These are phyloP conservation scores for Aleiodes alternator DNA, from an alignment of 2,888 invertebrate species.

Conservation along the genomic window DNA sequence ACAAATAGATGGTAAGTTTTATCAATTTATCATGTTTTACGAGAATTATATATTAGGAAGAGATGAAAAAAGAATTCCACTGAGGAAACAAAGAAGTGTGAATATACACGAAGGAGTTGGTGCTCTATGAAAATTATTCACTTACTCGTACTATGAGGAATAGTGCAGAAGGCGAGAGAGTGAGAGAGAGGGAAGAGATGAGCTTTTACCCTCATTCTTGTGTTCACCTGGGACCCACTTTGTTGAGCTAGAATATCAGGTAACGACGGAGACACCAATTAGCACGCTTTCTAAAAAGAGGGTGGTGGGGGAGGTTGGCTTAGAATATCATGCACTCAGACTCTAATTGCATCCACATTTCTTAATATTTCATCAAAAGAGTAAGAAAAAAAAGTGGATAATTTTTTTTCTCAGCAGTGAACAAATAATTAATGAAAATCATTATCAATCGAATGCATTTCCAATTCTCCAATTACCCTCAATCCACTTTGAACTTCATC, in stretches of 20 bases:
- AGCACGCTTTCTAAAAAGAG: constrained; percentile 47
- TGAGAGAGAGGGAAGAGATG: constrained; percentile 43
- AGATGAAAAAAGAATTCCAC: not conserved
- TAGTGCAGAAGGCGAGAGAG: not conserved
- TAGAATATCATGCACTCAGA: constrained; percentile 15
- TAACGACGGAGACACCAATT: constrained; percentile 56
- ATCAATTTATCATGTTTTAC: not conserved
- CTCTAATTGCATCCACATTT: constrained; percentile 14
- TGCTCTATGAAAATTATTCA: constrained; percentile 21
- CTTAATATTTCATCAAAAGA: constrained; percentile 5
- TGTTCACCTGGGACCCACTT: constrained; percentile 57
- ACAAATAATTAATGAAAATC: no score
- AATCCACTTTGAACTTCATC: no score
- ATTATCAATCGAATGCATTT: no score
- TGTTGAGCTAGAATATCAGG: constrained; percentile 51
- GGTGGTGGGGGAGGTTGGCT: constrained; percentile 13
- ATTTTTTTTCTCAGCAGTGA: not conserved
- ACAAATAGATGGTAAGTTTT: not conserved
- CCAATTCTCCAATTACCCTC: no score
- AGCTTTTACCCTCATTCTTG: constrained; percentile 56
- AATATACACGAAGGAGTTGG: constrained; percentile 25
- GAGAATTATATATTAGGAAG: not conserved
- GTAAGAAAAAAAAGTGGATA: not conserved
- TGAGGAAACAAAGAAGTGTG: constrained; percentile 15
- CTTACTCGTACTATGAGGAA: not conserved